phyloP scores from a whole-genome alignment of 2,888 invertebrate genomes.

The Sinhomidia bicolor region DNA sequence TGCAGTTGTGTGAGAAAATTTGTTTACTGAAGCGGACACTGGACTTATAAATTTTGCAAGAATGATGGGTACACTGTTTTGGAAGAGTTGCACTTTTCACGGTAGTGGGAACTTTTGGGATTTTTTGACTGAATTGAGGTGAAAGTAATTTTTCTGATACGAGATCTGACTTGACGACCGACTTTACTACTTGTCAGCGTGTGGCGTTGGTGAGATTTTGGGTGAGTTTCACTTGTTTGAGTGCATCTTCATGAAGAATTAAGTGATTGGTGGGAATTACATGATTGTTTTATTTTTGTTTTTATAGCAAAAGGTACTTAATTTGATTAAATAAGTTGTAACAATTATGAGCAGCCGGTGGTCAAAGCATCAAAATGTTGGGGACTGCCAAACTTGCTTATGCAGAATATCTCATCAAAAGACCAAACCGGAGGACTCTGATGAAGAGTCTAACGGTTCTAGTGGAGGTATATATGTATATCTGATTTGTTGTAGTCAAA shows the following conservation, averaged over 20 bases:
- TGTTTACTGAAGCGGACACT: background rate
- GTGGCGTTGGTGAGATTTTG: background rate
- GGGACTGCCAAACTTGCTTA: constrained; percentile 79
- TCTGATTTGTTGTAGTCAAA: background rate
- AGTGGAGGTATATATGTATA: constrained; percentile 75
- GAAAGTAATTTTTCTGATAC: background rate
- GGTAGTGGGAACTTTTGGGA: background rate
- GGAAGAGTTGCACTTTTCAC: background rate
- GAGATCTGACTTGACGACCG: background rate
- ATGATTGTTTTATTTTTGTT: too few relatives aligned
- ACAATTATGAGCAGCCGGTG: constrained; percentile 78
- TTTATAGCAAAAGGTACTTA: too few relatives aligned
- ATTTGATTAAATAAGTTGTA: background rate
- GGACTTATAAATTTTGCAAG: background rate
- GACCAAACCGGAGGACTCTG: constrained; percentile 76
- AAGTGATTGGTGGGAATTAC: background rate
- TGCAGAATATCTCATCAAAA: constrained; percentile 80
- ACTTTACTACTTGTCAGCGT: too few relatives aligned
- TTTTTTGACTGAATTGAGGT: background rate
- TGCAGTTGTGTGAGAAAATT: background rate
- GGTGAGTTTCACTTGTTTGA: background rate
- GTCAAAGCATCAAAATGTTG: constrained; percentile 78
- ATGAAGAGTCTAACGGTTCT: constrained; percentile 74
- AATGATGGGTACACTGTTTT: constrained; percentile 24
- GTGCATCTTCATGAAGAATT: background rate